Evolutionary conservation across 2,113 vertebrate species (phyloP).

Genomic region (Aegotheles bennettii): DNA sequence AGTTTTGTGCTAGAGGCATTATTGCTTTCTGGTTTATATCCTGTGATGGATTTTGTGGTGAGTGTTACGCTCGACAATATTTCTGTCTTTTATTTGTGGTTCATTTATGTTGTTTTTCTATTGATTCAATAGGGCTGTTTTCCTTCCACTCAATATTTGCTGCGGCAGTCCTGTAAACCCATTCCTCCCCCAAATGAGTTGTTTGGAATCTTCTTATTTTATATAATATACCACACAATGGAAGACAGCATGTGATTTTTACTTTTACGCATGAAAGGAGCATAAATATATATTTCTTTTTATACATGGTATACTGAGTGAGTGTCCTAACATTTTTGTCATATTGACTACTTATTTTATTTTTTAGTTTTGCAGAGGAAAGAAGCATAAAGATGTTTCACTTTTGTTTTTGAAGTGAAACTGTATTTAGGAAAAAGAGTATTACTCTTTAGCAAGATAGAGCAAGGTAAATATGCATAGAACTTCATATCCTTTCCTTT

Average conservation of each 20-base stretch:
- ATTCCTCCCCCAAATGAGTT: not conserved
- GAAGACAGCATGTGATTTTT: not conserved
- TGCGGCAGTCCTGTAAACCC: not conserved
- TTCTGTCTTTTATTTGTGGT: slow-evolving; percentile 10
- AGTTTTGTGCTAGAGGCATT: not conserved
- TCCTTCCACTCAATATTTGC: not conserved
- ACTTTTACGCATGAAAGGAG: not conserved
- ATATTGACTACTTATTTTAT: not conserved
- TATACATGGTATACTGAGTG: not conserved
- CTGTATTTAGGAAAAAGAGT: not conserved
- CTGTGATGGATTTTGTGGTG: not conserved
- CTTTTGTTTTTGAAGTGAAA: not conserved
- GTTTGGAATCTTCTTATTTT: not conserved
- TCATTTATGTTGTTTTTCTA: slow-evolving; percentile 2
- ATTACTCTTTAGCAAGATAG: not conserved
- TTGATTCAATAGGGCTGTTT: not conserved
- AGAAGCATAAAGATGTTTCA: not conserved
- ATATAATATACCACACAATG: not conserved
- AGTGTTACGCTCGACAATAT: not conserved
- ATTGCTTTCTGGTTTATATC: not conserved
- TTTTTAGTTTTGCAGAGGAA: not conserved
- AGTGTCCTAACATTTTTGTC: not conserved
- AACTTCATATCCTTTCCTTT: not conserved
- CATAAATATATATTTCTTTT: not conserved
- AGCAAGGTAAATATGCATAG: not conserved